A percentile compares a stretch with the other conserved stretches of the same genome.
Evolutionary conservation across 1,140 invertebrate genomes (phyloP).

Genomic region (Drosophila nasuta): DNA sequence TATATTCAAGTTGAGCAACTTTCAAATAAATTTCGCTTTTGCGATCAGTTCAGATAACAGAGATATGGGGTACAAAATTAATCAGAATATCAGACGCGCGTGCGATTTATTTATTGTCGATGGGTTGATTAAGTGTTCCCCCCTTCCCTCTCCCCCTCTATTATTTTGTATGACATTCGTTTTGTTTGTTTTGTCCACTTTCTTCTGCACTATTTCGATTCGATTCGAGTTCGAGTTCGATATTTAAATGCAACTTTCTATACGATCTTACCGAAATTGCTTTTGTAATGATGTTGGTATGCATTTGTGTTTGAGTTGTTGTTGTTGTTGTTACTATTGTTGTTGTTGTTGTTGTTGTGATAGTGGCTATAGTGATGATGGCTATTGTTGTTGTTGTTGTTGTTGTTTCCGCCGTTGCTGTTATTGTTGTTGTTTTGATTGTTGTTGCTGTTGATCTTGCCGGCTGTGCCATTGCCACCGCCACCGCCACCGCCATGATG

Average conservation of each 20-base stretch:
- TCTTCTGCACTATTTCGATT: background rate
- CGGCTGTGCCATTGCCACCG: constrained; percentile 24
- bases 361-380: constrained; percentile 14
- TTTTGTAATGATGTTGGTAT: constrained; percentile 81
- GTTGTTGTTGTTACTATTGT: constrained; percentile 38
- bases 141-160: background rate
- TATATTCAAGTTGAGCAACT: background rate
- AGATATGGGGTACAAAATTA: background rate
- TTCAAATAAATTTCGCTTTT: background rate
- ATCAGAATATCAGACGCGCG: background rate
- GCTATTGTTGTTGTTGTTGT: constrained; percentile 14
- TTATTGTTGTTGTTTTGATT: constrained; percentile 40
- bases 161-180: background rate
- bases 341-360: constrained; percentile 43
- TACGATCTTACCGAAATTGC: constrained; percentile 77
- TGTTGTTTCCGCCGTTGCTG: constrained; percentile 29
- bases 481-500: constrained; percentile 46
- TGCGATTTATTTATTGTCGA: background rate
- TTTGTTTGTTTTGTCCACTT: background rate
- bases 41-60: too few species aligned
- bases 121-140: background rate
- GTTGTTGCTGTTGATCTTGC: constrained; percentile 42
- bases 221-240: background rate
- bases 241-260: constrained; percentile 30
- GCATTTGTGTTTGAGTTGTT: constrained; percentile 58